Conservation (phyloP, 2,888 invertebrate species). For the Labia minor region DNA sequence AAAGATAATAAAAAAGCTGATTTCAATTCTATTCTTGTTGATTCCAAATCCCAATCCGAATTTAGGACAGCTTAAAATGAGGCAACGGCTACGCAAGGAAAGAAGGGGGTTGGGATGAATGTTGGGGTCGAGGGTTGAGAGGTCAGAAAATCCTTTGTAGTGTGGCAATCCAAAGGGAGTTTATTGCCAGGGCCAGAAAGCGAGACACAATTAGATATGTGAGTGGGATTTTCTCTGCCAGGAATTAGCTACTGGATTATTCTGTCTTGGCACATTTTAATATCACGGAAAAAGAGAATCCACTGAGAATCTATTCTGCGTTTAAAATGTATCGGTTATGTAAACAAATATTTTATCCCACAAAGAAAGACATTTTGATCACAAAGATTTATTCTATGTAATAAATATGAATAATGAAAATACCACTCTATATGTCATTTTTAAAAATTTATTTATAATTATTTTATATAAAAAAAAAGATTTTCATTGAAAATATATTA, state of each 20-base stretch:
- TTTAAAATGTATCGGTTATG: background rate
- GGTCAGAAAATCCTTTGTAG: conserved; percentile 13
- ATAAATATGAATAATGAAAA: too few species aligned
- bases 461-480: too few species aligned
- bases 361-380: conserved; percentile 13
- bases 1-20: background rate
- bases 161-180: conserved; percentile 13
- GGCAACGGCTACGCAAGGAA: background rate
- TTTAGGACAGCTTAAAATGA: conserved; percentile 13
- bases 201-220: conserved; percentile 7
- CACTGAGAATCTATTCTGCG: background rate
- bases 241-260: conserved; percentile 13
- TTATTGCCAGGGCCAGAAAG: background rate
- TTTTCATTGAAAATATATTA: too few species aligned
- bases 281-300: background rate
- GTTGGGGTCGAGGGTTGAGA: background rate
- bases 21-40: background rate
- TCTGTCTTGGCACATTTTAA: conserved; percentile 13
- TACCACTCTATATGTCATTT: too few species aligned
- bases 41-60: conserved; percentile 7
- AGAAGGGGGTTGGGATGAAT: background rate
- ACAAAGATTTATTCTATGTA: background rate
- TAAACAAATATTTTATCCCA: background rate
- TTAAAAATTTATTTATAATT: too few species aligned
- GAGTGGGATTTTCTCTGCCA: conserved; percentile 6